Evolutionary conservation across 2,888 invertebrate species (phyloP).

Genomic region (Agonum fuliginosum): DNA sequence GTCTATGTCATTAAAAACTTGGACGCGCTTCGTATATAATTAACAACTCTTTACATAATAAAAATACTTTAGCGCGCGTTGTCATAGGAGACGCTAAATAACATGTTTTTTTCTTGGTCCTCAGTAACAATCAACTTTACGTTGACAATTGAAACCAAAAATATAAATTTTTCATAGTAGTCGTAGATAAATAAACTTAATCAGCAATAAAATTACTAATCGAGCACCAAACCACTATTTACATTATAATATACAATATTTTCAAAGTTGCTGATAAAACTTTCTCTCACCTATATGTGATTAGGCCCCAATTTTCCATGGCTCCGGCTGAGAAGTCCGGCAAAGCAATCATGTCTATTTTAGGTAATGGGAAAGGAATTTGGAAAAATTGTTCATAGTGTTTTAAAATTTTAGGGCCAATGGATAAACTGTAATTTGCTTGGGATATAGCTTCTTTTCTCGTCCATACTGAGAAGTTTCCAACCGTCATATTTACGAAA

Average conservation of each 20-base stretch:
- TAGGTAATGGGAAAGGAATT: slow-evolving; percentile 85
- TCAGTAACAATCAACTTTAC: too few species aligned
- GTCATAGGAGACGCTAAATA: too few species aligned
- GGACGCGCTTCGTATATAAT: too few species aligned
- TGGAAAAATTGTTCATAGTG: slow-evolving; percentile 85
- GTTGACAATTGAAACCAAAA: too few species aligned
- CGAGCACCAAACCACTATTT: too few species aligned
- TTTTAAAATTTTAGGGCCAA: slow-evolving; percentile 83
- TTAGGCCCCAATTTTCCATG: slow-evolving; percentile 92
- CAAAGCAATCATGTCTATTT: slow-evolving; percentile 94
- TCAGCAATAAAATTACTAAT: too few species aligned
- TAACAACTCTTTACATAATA: too few species aligned
- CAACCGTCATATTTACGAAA: slow-evolving; percentile 77
- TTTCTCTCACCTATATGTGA: slow-evolving; percentile 79
- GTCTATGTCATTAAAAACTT: too few species aligned
- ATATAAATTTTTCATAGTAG: too few species aligned
- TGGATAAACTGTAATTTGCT: slow-evolving; percentile 83
- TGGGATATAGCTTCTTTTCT: slow-evolving; percentile 82
- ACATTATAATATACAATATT: not conserved
- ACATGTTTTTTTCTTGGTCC: too few species aligned
- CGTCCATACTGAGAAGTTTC: slow-evolving; percentile 82
- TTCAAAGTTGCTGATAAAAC: not conserved
- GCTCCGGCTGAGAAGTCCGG: slow-evolving; percentile 93
- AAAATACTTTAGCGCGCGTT: too few species aligned
- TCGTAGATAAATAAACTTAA: too few species aligned